Evolutionary conservation across 2,888 invertebrate species (phyloP).

Genomic region (Agonopterix heracliana): DNA sequence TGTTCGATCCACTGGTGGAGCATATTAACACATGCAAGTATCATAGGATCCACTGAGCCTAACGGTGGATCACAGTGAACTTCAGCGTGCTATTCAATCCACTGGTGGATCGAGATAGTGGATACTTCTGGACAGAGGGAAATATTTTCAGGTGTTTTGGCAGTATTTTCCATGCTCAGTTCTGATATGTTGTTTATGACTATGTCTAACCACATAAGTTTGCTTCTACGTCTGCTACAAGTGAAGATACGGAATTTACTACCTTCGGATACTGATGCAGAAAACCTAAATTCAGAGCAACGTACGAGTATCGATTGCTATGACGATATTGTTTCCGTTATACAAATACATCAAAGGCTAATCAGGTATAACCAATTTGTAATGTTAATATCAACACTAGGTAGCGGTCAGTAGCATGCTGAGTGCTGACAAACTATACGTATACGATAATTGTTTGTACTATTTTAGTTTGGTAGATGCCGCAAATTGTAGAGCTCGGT

Average conservation of each 20-base stretch:
- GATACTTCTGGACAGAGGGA: too few relatives aligned
- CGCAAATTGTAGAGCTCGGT: too few relatives aligned
- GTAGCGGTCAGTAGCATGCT: neutral
- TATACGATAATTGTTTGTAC: too few relatives aligned
- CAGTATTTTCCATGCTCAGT: conserved; percentile 49
- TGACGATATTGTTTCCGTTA: conserved; percentile 37
- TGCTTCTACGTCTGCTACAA: conserved; percentile 50
- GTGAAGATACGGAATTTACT: conserved; percentile 42
- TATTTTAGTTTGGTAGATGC: too few relatives aligned
- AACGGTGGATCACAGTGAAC: too few relatives aligned
- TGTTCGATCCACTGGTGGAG: too few relatives aligned
- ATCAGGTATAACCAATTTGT: conserved; percentile 39
- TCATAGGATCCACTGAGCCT: too few relatives aligned
- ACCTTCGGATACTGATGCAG: neutral
- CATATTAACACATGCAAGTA: too few relatives aligned
- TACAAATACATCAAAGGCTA: conserved; percentile 51
- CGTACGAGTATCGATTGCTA: conserved; percentile 27
- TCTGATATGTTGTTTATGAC: conserved; percentile 56
- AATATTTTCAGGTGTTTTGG: too few relatives aligned
- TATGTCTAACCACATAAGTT: conserved; percentile 58
- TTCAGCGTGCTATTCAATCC: too few relatives aligned
- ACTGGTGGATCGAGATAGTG: too few relatives aligned
- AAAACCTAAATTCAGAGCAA: neutral
- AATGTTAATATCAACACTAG: neutral
- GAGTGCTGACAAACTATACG: too few relatives aligned